Percentiles rank a stretch among this genome's conserved stretches.
These are phyloP conservation scores for Protonemura montana DNA, from an alignment of 2,888 invertebrate species.

Conservation along the genomic window DNA sequence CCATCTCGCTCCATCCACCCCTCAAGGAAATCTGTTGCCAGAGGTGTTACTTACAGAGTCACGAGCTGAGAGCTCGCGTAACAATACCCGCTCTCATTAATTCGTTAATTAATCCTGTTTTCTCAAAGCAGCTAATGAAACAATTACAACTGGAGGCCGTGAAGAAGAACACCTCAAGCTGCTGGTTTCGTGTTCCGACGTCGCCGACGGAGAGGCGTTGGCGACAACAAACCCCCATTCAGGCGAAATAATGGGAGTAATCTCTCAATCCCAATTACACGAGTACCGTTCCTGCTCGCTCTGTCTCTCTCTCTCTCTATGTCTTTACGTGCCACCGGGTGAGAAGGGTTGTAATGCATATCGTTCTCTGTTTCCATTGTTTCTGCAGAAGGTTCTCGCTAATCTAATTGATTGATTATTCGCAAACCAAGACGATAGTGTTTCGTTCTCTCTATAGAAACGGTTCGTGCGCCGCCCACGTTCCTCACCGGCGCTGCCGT, in stretches of 20 bases:
- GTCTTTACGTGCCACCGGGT: background rate
- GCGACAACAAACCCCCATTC: background rate
- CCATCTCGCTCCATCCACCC: background rate
- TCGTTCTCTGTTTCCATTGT: background rate
- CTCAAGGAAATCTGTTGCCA: background rate
- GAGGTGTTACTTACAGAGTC: background rate
- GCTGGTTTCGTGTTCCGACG: background rate
- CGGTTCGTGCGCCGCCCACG: too few species aligned
- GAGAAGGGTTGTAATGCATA: background rate
- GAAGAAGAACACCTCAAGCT: conserved; percentile 25
- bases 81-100: conserved; percentile 26
- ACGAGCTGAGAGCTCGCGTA: conserved; percentile 1
- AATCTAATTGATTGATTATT: conserved; percentile 12
- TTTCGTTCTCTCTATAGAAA: too few species aligned
- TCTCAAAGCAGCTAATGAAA: conserved; percentile 29
- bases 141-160: conserved; percentile 9
- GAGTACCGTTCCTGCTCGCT: background rate
- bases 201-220: background rate
- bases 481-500: too few species aligned
- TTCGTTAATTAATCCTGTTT: conserved; percentile 33
- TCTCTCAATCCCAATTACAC: conserved; percentile 22
- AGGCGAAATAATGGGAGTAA: conserved; percentile 4
- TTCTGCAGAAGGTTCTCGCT: background rate
- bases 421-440: background rate
- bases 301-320: background rate